Base-by-base conservation (phyloP, 2,888 invertebrate species). In the Lysandra coridon region DNA sequence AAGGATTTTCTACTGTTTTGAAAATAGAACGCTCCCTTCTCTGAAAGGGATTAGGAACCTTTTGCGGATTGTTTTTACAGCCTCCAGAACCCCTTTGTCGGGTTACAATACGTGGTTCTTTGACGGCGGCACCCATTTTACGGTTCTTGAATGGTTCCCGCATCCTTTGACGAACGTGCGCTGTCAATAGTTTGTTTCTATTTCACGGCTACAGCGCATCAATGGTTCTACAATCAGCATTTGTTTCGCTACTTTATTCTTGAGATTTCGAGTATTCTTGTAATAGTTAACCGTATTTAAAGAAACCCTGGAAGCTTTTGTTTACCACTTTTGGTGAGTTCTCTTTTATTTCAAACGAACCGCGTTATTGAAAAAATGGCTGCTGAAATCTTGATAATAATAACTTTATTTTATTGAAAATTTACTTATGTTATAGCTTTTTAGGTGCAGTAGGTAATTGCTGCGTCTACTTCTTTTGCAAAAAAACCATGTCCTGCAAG, bases 1-100 rank as follows among this genome's bases (percentile, higher is more conserved):
- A 92, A 86, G 92, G 91, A 92, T 93, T 90, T 92, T 91, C 91
- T 91, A 89, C 93, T 94, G 93, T 94, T 94, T 94, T 93, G 90
- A 87, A 93, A 94, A 94, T 93, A 57, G 57, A 57, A 92, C 83
- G 85, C 86, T 85, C 85, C 86, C 85, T 87, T 86, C 91, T 91
- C 92, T 92, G 90, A 88, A 89, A 85, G 87, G 93, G 94, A 93
- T 94, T 94, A 92, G 85, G 86, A 84, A 86, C 84, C 85, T 85
- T 87, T 90, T 88, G 84, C 81, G 87, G 90, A 91, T 92, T 94
- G 93, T 94, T 94, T 93, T 93, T 94, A 93, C 94, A 94, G 92
- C 93, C 92, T 92, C 89, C 86, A 83, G 83, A 84, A 91, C 90
- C 91, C 91, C 92, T 93, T 94, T 94, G 94, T 94, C 92, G 92